Evolutionary conservation across 2,888 invertebrate species (phyloP).

Genomic region (Uropetala carovei): DNA sequence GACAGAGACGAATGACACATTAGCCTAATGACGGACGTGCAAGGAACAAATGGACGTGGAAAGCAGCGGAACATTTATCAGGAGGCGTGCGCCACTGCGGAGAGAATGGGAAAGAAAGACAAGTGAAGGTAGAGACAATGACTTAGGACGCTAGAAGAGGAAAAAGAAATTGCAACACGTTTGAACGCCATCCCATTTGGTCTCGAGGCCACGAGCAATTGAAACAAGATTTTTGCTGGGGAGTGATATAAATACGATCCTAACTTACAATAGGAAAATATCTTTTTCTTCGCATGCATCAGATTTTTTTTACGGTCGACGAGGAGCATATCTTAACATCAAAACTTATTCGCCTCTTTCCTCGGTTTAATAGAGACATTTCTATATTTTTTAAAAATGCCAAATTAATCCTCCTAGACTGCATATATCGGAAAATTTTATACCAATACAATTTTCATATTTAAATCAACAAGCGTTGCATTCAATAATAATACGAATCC

Average conservation of each 20-base stretch:
- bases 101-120: slow-evolving; percentile 40
- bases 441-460: too few relatives aligned
- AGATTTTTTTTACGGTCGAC: background rate
- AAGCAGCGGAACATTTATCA: slow-evolving; percentile 48
- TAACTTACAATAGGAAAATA: background rate
- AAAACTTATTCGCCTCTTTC: background rate
- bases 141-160: slow-evolving; percentile 17
- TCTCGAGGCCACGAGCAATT: slow-evolving; percentile 47
- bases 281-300: background rate
- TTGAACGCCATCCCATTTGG: slow-evolving; percentile 37
- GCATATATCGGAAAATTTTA: too few relatives aligned
- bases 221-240: background rate
- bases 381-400: background rate
- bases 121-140: slow-evolving; percentile 59
- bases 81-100: slow-evolving; percentile 34
- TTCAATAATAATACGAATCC: too few relatives aligned
- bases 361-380: background rate
- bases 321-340: background rate
- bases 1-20: slow-evolving; percentile 61
- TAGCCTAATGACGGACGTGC: slow-evolving; percentile 59
- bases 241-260: background rate
- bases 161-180: slow-evolving; percentile 47
- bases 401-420: too few relatives aligned
- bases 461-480: too few relatives aligned
- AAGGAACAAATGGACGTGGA: slow-evolving; percentile 57